phyloP scores from a whole-genome alignment of 2,888 invertebrate species.

The Lepeophtheirus nordmannii region DNA sequence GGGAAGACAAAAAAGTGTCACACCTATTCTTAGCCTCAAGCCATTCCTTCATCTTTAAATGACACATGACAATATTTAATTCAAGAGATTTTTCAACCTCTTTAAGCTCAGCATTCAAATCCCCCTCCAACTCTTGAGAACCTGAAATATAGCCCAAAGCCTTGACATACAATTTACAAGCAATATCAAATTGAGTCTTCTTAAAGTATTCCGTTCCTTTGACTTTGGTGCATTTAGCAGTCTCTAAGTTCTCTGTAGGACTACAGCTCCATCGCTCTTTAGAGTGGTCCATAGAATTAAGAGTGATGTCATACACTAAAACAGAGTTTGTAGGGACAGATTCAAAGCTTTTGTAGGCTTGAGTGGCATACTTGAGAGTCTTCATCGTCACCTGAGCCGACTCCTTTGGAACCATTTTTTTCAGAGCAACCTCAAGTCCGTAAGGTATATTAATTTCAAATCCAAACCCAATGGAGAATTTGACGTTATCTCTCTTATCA shows the following conservation, averaged over 20 bases:
- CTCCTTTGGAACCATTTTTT: conserved; percentile 64
- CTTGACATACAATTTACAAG: conserved; percentile 71
- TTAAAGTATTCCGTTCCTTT: conserved; percentile 83
- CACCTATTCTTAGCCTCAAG: conserved; percentile 57
- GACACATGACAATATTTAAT: conserved; percentile 65
- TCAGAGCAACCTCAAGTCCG: conserved; percentile 65
- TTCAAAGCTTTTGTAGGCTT: neutral
- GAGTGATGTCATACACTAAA: conserved; percentile 61
- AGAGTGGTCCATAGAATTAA: conserved; percentile 61
- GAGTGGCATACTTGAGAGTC: neutral
- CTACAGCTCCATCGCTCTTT: conserved; percentile 71
- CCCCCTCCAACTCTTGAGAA: conserved; percentile 39
- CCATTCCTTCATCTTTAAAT: conserved; percentile 56
- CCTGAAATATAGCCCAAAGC: conserved; percentile 48
- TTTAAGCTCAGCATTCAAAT: conserved; percentile 38
- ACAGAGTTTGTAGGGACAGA: conserved; percentile 58
- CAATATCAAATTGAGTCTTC: conserved; percentile 54
- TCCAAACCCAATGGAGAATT: conserved; percentile 74
- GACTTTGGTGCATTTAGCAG: conserved; percentile 64
- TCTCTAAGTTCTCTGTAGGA: conserved; percentile 57
- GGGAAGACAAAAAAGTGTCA: conserved; percentile 55
- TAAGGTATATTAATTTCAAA: conserved; percentile 53
- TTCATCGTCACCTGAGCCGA: conserved; percentile 52
- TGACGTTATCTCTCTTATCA: conserved; percentile 57
- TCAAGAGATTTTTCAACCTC: conserved; percentile 51